These are phyloP conservation scores for Aethes cnicana DNA, from an alignment of 2,888 invertebrate genomes.

Conservation along the genomic window DNA sequence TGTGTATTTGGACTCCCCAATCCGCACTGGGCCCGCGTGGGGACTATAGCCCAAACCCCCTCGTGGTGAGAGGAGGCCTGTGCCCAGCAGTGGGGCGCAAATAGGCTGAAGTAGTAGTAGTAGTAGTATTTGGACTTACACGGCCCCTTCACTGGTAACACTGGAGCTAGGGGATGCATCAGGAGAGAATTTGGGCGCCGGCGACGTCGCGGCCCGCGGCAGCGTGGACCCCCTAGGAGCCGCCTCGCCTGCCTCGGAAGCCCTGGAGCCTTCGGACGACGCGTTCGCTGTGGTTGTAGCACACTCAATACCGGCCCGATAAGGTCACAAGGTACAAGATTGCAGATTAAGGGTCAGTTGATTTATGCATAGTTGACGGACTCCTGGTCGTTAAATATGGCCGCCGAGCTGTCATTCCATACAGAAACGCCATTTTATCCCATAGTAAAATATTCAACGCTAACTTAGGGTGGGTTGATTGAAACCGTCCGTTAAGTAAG, in stretches of 20 bases:
- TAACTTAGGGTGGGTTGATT: too few relatives aligned
- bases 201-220: slow-evolving; percentile 70
- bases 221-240: slow-evolving; percentile 69
- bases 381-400: too few relatives aligned
- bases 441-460: too few relatives aligned
- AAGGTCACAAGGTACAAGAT: not conserved
- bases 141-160: slow-evolving; percentile 91
- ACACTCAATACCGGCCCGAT: slow-evolving; percentile 61
- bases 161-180: slow-evolving; percentile 94
- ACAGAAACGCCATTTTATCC: too few relatives aligned
- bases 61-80: too few relatives aligned
- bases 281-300: slow-evolving; percentile 80
- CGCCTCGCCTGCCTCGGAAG: slow-evolving; percentile 78
- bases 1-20: too few relatives aligned
- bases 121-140: slow-evolving; percentile 57
- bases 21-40: too few relatives aligned
- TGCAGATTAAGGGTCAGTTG: not conserved
- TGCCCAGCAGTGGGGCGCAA: too few relatives aligned
- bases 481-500: too few relatives aligned
- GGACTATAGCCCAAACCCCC: too few relatives aligned
- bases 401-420: not conserved
- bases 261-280: slow-evolving; percentile 77
- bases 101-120: too few relatives aligned
- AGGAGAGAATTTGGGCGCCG: slow-evolving; percentile 86
- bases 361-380: too few relatives aligned